These are phyloP conservation scores for Triops cancriformis DNA, from an alignment of 1,140 invertebrate genomes.

Conservation along the genomic window DNA sequence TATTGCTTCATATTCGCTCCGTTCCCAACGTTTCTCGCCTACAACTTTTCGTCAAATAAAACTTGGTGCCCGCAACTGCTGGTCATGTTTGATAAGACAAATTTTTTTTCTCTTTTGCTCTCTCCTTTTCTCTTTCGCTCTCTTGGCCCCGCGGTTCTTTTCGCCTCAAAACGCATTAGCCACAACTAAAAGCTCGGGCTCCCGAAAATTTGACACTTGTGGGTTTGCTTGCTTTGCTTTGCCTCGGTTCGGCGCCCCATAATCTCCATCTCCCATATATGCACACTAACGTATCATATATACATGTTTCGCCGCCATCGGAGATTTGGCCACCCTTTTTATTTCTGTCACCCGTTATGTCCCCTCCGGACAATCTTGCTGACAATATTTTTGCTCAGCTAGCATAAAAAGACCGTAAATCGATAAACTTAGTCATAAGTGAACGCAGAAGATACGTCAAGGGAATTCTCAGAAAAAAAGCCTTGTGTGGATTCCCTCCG, in stretches of 20 bases:
- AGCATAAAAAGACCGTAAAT: neutral
- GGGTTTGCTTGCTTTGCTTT: neutral
- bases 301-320: neutral
- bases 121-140: neutral
- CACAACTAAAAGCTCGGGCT: neutral
- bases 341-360: neutral
- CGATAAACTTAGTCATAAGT: neutral
- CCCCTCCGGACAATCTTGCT: too few species aligned
- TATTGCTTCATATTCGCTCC: neutral
- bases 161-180: neutral
- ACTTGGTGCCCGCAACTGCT: conserved; percentile 8
- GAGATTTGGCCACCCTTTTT: neutral
- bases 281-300: conserved; percentile 1
- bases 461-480: neutral
- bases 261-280: conserved; percentile 8
- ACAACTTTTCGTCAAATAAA: neutral
- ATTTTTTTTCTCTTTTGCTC: neutral
- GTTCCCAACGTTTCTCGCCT: neutral
- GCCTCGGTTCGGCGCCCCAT: neutral
- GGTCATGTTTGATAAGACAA: conserved; percentile 6
- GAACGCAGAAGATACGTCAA: neutral
- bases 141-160: too few species aligned
- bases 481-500: neutral
- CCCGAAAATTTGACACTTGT: neutral
- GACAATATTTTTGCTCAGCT: too few species aligned